These are phyloP conservation scores for Phycodurus eques DNA, from an alignment of 2,113 vertebrate genomes.

Conservation along the genomic window DNA sequence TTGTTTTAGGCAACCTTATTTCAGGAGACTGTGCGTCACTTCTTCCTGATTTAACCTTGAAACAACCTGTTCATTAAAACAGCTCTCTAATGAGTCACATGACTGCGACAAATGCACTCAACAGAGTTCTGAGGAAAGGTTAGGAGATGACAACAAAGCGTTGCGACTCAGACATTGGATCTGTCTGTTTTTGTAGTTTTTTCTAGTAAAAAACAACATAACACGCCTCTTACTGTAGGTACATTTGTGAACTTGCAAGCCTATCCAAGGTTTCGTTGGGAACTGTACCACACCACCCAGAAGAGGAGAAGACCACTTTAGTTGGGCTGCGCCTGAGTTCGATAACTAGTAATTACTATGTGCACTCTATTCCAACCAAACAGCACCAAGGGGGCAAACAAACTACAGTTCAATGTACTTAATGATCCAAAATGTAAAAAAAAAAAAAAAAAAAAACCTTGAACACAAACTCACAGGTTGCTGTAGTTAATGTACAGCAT, in stretches of 20 bases:
- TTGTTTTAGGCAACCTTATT: neutral
- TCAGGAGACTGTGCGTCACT: neutral
- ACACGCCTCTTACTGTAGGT: neutral
- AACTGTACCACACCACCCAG: too few relatives aligned
- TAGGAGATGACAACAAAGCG: conserved; percentile 5
- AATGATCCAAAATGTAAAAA: too few relatives aligned
- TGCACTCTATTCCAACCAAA: neutral
- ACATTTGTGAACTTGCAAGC: too few relatives aligned
- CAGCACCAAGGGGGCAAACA: neutral
- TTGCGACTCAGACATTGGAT: neutral
- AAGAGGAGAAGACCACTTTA: too few relatives aligned
- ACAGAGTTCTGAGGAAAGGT: conserved; percentile 31
- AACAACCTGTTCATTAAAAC: conserved; percentile 51
- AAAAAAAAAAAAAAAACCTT: neutral
- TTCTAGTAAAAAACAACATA: neutral
- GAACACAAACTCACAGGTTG: neutral
- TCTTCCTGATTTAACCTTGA: too few relatives aligned
- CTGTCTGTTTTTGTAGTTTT: neutral
- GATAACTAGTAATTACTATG: neutral
- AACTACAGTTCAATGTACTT: neutral
- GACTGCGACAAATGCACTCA: conserved; percentile 41
- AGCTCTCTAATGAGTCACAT: conserved; percentile 65
- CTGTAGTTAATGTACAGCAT: neutral
- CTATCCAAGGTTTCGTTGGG: too few relatives aligned
- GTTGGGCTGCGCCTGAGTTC: neutral